Evolutionary conservation across 2,888 invertebrate species (phyloP).

Genomic region (Phymatocera aterrima): DNA sequence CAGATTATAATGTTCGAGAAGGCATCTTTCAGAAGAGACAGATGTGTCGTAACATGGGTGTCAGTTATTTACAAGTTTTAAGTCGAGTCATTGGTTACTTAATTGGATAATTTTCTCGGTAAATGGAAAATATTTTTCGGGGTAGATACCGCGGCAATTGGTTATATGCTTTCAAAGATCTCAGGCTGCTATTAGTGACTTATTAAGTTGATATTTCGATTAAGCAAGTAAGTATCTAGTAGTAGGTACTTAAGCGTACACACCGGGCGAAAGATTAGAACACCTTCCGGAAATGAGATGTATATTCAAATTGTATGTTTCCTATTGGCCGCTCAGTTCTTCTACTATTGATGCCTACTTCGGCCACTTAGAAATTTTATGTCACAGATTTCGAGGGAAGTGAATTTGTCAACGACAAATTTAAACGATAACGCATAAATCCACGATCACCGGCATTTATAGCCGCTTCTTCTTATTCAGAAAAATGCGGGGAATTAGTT

Average conservation of each 20-base stretch:
- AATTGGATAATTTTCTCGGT: conserved; percentile 31
- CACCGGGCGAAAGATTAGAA: background rate
- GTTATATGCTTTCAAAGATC: background rate
- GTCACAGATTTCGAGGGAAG: background rate
- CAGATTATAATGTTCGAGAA: conserved; percentile 25
- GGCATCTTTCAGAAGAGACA: conserved; percentile 20
- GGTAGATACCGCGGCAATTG: conserved; percentile 15
- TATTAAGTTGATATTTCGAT: background rate
- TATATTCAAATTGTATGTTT: background rate
- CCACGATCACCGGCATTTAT: conserved; percentile 10
- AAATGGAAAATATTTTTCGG: conserved; percentile 35
- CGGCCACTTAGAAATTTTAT: too few relatives aligned
- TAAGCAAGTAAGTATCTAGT: background rate
- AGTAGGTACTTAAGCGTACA: too few relatives aligned
- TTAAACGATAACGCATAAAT: too few relatives aligned
- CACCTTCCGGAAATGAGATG: background rate
- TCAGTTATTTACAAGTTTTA: conserved; percentile 23
- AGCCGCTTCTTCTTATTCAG: too few relatives aligned
- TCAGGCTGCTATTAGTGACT: background rate
- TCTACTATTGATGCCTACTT: background rate
- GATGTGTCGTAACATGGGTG: conserved; percentile 21
- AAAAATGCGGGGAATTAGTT: too few relatives aligned
- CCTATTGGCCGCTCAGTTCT: background rate
- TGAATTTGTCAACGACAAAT: too few relatives aligned
- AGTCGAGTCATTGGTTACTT: conserved; percentile 6